Evolutionary conservation across 2,797 vertebrate genomes (phyloP), one percentile per base, ranked within the genome.

Genomic region (Bovichtus diacanthus): DNA sequence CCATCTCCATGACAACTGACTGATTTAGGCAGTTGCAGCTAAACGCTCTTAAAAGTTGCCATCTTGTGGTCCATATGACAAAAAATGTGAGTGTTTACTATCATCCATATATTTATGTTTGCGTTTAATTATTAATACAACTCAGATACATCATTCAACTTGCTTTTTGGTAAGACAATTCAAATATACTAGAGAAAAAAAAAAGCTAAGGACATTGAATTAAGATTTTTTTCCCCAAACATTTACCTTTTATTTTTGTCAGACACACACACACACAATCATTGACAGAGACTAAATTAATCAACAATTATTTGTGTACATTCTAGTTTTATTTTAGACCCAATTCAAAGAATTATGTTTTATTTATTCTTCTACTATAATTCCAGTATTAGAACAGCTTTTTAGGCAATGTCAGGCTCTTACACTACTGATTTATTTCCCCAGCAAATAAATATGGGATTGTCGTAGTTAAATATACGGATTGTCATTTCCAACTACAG

Each of bases 401-500:
- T 38, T 38, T 4, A 27, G 25, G n/a, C 23, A 8, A 34, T 51
- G 4, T 11, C 4, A 38, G 23, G 8, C 72, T 13, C 27, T 43
- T 27, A 36, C 9, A 19, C 39, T 11, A 3, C n/a, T 21, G 29
- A 43, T 51, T 78, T 55, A 60, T 71, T 55, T 29, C 27, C 11
- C 7, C 34, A 21, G 25, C 61, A 58, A 68, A 68, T 41, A 7
- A 38, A 72, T 15, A 39, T n/a, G 46, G 53, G 68, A 84, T 66
- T 53, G 54, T 23, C 50, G 44, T 15, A 19, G 58, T 62, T 38
- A 54, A 64, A 80, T 55, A 70, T 59, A 63, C 67, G 68, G 31
- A 34, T 16, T n/a, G 63, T 49, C 54, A 67, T 75, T 79, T 77
- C 56, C 60, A 55, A 21, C 53, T 18, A n/a, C 53, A 59, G 53